Evolutionary conservation across 30 jellyfish, hydroid and myxozoan genomes (phyloP), one percentile per base, ranked within the genome.

Genomic region (Cassiopea xamachana): DNA sequence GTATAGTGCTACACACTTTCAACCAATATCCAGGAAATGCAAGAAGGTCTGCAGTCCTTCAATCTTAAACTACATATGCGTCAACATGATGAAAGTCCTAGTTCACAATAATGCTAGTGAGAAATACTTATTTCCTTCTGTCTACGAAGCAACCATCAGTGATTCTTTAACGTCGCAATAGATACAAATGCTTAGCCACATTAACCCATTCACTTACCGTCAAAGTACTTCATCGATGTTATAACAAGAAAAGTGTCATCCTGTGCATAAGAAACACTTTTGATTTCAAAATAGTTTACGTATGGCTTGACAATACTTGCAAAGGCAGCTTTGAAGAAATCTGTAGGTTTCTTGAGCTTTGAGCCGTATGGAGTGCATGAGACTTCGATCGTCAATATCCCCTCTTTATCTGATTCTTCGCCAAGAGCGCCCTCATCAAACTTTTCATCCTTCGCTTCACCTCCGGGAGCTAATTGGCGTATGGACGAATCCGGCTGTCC

Each of bases 331-430:
- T 44, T 43, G 77, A 80, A 59, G 45, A 51, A 80, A 12, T 80
- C 60, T 12, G 77, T 80, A 7, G 88, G 88, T 73, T 80, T 80
- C 18, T 80, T 80, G n/a, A 80, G n/a, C 79, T 80, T 80, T 51
- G 88, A 80, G 1, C 88, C 88, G 16, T 80, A n/a, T 18, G 88
- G 88, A 48, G 46, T 51, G 43, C 84, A 75, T 7, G 69, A 46
- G 8, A 75, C 46, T 46, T 46, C 18, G 84, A 75, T 7, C 1
- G 43, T n/a, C 1, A 75, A 5, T 46, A n/a, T 75, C 61, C 46
- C 18, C 7, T 7, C n/a, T 44, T 2, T 39, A 1, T 75, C 45
- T 45, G 18, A 45, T 2, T 9, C 19, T 14, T 7, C 74, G 27
- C 15, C 27, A 73, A 27, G 18, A 27, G 55, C 55, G 51, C 81